Base-by-base conservation (phyloP, 2,888 invertebrate genomes). In the Callinectes sapidus region DNA sequence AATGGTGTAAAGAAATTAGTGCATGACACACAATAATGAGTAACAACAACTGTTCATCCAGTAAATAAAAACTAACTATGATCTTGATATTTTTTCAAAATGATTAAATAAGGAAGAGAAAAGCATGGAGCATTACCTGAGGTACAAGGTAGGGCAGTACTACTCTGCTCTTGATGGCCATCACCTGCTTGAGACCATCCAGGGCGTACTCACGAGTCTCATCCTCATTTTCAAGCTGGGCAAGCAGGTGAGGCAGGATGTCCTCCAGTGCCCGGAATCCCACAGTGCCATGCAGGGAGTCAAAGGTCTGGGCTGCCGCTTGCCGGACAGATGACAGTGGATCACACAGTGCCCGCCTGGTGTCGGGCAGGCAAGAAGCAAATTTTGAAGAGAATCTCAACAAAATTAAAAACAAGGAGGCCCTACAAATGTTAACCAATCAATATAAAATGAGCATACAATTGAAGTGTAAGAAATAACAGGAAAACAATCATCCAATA, bases 241-340 rank as follows among this genome's bases (percentile, higher is more conserved):
- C 97, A 95, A 99, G 96, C 97, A 99, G 97, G 94, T 97, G 97
- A 92, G 99, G 99, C 95, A 99, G 96, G 96, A 99, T 99, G 95
- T 99, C 99, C 96, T 99, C 99, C 91, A 99, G 96, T 88, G 99
- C 99, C 95, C 98, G 97, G 94, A 97, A 97, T 91, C 99, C 99
- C 94, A 99, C 98, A 94, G 98, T 99, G 92, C 98, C 97, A 96
- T 99, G 99, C 95, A 99, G 97, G 95, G 98, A 98, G 96, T 99
- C 99, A 96, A 99, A 99, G 0, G 99, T 99, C 95, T 98, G 98
- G 16, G 99, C 99, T 0, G 99, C 99, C 8, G 99, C 99, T 96
- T 97, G 97, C 90, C 99, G 97, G 0, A 97, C 99, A 96, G 98
- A 98, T 0, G 98, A 97, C 95, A 99, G 96, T 6, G 98, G 98